Conservation (phyloP, 2,888 invertebrate genomes). For the Ceraclea dissimilis region DNA sequence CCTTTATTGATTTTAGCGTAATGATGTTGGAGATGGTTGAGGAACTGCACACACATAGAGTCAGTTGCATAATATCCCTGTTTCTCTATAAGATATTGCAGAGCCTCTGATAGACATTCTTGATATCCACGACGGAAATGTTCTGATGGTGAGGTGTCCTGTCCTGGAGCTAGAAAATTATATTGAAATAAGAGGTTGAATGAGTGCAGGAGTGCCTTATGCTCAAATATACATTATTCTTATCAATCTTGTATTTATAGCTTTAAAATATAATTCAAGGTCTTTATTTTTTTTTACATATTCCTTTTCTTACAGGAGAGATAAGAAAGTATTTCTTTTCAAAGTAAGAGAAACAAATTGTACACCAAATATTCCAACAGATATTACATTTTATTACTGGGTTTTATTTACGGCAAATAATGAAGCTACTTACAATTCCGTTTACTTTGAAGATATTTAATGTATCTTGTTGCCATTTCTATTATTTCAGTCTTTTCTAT, state of each 20-base stretch:
- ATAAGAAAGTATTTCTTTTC: too few species aligned
- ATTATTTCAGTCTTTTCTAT: slow-evolving; percentile 98
- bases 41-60: slow-evolving; percentile 70
- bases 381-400: too few species aligned
- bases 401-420: too few species aligned
- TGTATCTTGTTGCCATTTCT: slow-evolving; percentile 94
- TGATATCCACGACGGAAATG: slow-evolving; percentile 79
- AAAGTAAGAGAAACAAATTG: too few species aligned
- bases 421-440: slow-evolving; percentile 6
- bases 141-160: slow-evolving; percentile 30
- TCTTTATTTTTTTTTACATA: neutral
- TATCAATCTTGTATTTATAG: neutral
- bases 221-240: neutral
- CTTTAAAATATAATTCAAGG: neutral
- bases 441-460: slow-evolving; percentile 75
- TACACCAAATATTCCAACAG: too few species aligned
- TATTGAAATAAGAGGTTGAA: neutral
- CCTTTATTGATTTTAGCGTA: slow-evolving; percentile 59
- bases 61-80: slow-evolving; percentile 76
- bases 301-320: neutral
- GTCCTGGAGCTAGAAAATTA: neutral
- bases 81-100: slow-evolving; percentile 81
- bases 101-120: slow-evolving; percentile 84
- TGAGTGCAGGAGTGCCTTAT: too few species aligned
- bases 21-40: slow-evolving; percentile 78